These are phyloP conservation scores for Adrianichthys oophorus DNA, from an alignment of 2,797 vertebrate genomes.

Conservation along the genomic window DNA sequence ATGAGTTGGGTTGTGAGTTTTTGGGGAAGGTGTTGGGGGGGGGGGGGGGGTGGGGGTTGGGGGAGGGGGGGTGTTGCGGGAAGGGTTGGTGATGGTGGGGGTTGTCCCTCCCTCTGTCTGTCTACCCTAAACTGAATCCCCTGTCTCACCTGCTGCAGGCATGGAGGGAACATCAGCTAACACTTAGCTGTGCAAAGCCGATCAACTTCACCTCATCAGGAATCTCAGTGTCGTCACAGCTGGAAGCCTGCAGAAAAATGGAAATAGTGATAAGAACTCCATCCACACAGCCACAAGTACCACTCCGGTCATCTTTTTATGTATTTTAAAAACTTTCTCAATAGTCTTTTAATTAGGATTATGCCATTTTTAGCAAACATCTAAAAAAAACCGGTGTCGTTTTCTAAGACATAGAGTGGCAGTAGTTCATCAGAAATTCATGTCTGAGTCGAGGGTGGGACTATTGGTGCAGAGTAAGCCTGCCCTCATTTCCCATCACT, in stretches of 20 bases:
- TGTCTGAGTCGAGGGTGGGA: no score
- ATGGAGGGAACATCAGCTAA: conserved; percentile 86
- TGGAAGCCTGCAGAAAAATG: conserved; percentile 80
- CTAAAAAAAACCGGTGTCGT: no score
- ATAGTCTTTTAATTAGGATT: no score
- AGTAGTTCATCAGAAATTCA: no score
- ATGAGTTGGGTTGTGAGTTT: conserved; percentile 24
- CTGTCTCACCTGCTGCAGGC: conserved; percentile 54
- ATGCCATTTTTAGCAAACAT: no score
- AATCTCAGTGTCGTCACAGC: conserved; percentile 92
- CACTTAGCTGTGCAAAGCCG: conserved; percentile 94
- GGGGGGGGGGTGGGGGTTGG: conserved; percentile 25
- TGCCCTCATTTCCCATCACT: no score
- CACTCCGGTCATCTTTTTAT: no score
- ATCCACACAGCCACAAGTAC: neutral
- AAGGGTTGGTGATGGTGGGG: conserved; percentile 22
- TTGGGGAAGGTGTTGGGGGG: conserved; percentile 11
- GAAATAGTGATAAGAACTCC: conserved; percentile 1
- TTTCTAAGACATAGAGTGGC: no score
- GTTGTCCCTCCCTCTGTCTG: conserved; percentile 63
- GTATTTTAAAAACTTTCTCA: no score
- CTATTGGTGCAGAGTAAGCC: no score
- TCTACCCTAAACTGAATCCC: conserved; percentile 65
- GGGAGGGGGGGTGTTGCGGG: conserved; percentile 39
- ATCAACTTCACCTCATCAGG: conserved; percentile 97